Evolutionary conservation across 2,113 vertebrate genomes (phyloP), one percentile per base, ranked within the genome.

Genomic region (Chauna torquata): DNA sequence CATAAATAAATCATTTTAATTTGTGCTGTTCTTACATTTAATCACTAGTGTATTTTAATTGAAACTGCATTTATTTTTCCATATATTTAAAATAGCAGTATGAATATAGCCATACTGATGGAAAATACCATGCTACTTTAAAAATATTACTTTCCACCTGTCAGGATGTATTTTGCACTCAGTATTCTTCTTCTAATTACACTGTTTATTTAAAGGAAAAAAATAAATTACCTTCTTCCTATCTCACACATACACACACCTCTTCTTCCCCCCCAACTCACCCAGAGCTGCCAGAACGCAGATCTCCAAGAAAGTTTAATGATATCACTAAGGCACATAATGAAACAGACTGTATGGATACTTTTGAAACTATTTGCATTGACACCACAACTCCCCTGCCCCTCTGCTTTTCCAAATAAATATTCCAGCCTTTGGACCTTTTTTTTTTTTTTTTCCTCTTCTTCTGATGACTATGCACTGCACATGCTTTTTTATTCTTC

Each of bases 91-190:
- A 94, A 66, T 4, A 92, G 62, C 52, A 75, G 36, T 36, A 71
- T 88, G 55, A 94, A 94, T 91, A 74, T 74, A 97, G n/a, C 19
- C 59, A 82, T 88, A 58, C 30, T 69, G 80, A 88, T 89, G 62
- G 49, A 82, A 95, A 92, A 95, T 86, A 59, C 77, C 78, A 92
- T 62, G 36, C 58, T 86, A 86, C 79, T 92, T 91, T 75, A 94
- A 94, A 95, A 96, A 82, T 58, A 90, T 4, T 91, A 30, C 75
- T 82, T 96, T 91, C 78, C 89, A 93, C 77, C 88, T 95, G 88
- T 80, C 58, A 69, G 92, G 94, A 91, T 85, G 70, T 89, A 85
- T 94, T 95, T 90, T 95, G 66, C 70, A 72, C 57, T 95, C 54
- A 66, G 54, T 80, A 91, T 85, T 95, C 58, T 93, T 83, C 65